These are phyloP conservation scores for Gadus macrocephalus DNA, from an alignment of 2,113 vertebrate species.

Conservation along the genomic window DNA sequence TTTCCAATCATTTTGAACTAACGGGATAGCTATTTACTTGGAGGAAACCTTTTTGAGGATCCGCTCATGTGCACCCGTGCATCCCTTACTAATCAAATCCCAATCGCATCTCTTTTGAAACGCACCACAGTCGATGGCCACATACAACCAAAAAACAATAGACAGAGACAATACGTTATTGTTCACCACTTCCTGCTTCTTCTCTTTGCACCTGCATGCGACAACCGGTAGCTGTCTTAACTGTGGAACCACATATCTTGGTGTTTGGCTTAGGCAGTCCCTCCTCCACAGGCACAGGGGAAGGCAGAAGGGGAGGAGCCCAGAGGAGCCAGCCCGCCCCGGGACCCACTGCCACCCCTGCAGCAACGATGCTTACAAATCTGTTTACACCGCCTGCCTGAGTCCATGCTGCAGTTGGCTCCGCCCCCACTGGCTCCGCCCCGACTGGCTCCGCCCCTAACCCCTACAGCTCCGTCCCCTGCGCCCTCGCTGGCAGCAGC, in stretches of 20 bases:
- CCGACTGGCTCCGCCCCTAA: not conserved
- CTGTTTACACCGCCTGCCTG: conserved; percentile 63
- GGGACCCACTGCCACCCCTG: conserved; percentile 50
- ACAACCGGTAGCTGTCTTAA: conserved; percentile 49
- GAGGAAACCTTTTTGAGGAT: no score
- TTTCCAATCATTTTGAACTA: no score
- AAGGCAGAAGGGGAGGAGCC: conserved; percentile 43
- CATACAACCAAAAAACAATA: no score
- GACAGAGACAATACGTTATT: not conserved
- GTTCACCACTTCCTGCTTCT: conserved; percentile 40
- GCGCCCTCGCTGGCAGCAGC: not conserved
- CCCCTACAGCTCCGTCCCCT: not conserved
- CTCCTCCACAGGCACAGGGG: conserved; percentile 66
- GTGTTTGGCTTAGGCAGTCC: conserved; percentile 73
- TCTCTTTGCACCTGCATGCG: conserved; percentile 57
- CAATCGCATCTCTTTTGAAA: no score
- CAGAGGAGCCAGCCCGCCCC: conserved; percentile 46
- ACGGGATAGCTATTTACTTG: no score
- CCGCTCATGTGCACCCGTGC: no score
- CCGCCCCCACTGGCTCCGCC: conserved; percentile 8
- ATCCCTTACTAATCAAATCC: no score
- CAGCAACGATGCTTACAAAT: conserved; percentile 54
- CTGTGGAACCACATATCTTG: conserved; percentile 53
- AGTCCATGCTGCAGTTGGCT: conserved; percentile 53
- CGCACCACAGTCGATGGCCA: no score